phyloP scores from a whole-genome alignment of 2,113 vertebrate genomes.

The Ceuthmochares aereus region DNA sequence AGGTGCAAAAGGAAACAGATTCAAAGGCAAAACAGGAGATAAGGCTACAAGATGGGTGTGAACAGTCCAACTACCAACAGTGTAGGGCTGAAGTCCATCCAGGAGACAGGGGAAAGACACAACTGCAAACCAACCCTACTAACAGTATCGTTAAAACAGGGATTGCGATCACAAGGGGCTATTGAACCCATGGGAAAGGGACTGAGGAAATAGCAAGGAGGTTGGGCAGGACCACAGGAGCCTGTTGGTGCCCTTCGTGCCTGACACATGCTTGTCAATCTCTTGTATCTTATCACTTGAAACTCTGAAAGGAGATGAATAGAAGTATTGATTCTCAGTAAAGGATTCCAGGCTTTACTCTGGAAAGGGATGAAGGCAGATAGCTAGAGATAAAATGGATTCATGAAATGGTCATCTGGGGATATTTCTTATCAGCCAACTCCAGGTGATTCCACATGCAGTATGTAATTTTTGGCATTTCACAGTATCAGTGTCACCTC shows the following conservation, averaged over 20 bases:
- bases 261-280: not conserved
- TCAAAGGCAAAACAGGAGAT: not conserved
- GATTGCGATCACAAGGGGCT: not conserved
- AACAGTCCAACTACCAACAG: rapidly evolving
- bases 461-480: not conserved
- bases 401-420: not conserved
- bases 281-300: not conserved
- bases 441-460: not conserved
- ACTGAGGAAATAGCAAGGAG: not conserved
- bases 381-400: not conserved
- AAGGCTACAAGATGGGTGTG: not conserved
- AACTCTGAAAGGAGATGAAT: not conserved
- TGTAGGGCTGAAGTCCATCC: not conserved
- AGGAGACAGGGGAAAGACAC: not conserved
- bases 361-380: not conserved
- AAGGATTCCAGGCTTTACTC: not conserved
- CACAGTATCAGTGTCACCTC: not conserved
- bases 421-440: not conserved
- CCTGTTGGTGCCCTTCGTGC: rapidly evolving
- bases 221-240: not conserved
- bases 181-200: not conserved
- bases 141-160: rapidly evolving
- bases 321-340: not conserved
- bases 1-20: not conserved
- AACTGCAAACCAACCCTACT: not conserved